Evolutionary conservation across 2,888 invertebrate species (phyloP).

Genomic region (Rhorus exstirpatorius): DNA sequence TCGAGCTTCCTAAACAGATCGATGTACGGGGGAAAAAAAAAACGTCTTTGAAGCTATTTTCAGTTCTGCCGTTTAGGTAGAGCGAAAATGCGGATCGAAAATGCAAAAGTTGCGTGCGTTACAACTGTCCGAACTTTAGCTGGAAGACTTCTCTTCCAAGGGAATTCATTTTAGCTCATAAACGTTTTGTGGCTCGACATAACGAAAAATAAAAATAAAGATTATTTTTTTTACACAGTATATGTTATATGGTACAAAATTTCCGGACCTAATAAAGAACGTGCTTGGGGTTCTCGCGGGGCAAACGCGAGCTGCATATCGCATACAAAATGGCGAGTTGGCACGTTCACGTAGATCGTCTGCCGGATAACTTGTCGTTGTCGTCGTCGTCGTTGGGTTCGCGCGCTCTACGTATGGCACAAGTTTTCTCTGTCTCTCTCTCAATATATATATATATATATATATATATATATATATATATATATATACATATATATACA

Average conservation of each 20-base stretch:
- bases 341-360: constrained; percentile 69
- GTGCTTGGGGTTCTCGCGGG: constrained; percentile 55
- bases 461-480: constrained; percentile 16
- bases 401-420: constrained; percentile 50
- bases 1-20: no score
- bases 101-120: no score
- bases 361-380: constrained; percentile 63
- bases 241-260: constrained; percentile 38
- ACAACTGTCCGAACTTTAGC: no score
- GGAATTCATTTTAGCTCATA: not conserved
- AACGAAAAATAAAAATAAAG: not conserved
- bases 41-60: no score
- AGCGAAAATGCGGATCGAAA: no score
- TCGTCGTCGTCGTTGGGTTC: constrained; percentile 56
- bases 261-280: constrained; percentile 66
- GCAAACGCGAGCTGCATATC: constrained; percentile 65
- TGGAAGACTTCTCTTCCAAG: no score
- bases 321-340: constrained; percentile 71
- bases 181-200: not conserved
- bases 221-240: not conserved
- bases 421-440: constrained; percentile 28
- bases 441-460: constrained; percentile 15
- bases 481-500: constrained; percentile 6
- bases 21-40: no score
- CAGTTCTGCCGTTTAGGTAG: no score